These are phyloP conservation scores for Caenorhabditis doughertyi DNA, from an alignment of 2,888 invertebrate species.

Conservation along the genomic window DNA sequence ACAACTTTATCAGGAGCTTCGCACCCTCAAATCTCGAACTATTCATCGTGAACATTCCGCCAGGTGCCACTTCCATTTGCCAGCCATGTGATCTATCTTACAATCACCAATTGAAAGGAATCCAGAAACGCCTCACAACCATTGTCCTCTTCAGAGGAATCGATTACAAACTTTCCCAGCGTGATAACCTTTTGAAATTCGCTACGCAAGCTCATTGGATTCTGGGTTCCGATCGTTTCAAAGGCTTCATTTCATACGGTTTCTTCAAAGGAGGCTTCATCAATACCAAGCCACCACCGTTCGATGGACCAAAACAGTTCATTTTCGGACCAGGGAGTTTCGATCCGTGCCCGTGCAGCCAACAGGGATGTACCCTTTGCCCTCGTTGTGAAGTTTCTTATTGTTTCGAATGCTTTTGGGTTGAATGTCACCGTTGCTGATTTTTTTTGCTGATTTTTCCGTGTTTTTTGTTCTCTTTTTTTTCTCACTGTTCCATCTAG, in stretches of 20 bases:
- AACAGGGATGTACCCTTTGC: not conserved
- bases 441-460: not conserved
- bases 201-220: not conserved
- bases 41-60: too few relatives aligned
- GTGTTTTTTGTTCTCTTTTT: too few relatives aligned
- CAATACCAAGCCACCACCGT: not conserved
- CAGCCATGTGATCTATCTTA: too few relatives aligned
- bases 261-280: constrained; percentile 25
- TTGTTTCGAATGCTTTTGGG: constrained; percentile 21
- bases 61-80: too few relatives aligned
- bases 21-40: too few relatives aligned
- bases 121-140: too few relatives aligned
- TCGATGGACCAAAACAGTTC: constrained; percentile 22
- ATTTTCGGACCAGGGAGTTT: constrained; percentile 8
- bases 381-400: constrained; percentile 6
- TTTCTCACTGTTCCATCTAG: too few relatives aligned
- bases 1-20: too few relatives aligned
- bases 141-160: too few relatives aligned
- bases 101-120: too few relatives aligned
- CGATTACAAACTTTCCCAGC: too few relatives aligned
- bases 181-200: too few relatives aligned
- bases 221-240: not conserved
- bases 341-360: not conserved
- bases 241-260: constrained; percentile 12
- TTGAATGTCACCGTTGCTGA: not conserved